Base-by-base conservation (phyloP, 1,140 invertebrate genomes). In the Parasteatoda tepidariorum region DNA sequence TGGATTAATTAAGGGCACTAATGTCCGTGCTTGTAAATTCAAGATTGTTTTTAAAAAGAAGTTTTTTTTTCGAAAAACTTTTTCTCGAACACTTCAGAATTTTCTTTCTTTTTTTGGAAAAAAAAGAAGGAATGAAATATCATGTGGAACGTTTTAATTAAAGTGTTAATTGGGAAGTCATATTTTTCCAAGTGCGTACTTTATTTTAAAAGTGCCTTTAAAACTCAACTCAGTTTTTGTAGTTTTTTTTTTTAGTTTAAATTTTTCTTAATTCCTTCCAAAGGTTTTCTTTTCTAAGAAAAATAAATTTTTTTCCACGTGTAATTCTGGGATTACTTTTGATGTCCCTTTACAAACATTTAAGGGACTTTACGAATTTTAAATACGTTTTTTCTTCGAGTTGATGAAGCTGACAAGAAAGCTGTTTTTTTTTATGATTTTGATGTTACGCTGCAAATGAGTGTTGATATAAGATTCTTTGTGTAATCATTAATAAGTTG, bases 111-210 rank as follows among this genome's bases (percentile, higher is more conserved):
- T n/a, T n/a, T n/a, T n/a, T n/a, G n/a, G n/a, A n/a, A n/a, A 2
- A 48, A 48, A 48, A 48, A 48, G 22, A 28, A 30, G 26, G 48
- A 38, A 15, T 55, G 68, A 28, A 71, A 55, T 71, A 71, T 55
- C 48, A n/a, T 18, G 68, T 22, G 38, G 68, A 71, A 71, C 41
- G 48, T 71, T 71, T 71, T 70, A 70, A 70, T 70, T 70, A 70
- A 70, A 30, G 67, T 34, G 67, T 70, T 70, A 70, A 70, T 70
- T 70, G 41, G 67, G 41, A 70, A 70, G 67, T 70, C 67, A 70
- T 70, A 31, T 48, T 71, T 70, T 54, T 31, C 24, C 6, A 55
- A 71, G 48, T 55, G 55, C 48, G 9, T 41, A 28, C 18, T 9
- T 48, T 48, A 48, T 13, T 18, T 48, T 48, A 48, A 48, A 48